Evolutionary conservation across 2,888 invertebrate genomes (phyloP).

Genomic region (Idaea straminata): DNA sequence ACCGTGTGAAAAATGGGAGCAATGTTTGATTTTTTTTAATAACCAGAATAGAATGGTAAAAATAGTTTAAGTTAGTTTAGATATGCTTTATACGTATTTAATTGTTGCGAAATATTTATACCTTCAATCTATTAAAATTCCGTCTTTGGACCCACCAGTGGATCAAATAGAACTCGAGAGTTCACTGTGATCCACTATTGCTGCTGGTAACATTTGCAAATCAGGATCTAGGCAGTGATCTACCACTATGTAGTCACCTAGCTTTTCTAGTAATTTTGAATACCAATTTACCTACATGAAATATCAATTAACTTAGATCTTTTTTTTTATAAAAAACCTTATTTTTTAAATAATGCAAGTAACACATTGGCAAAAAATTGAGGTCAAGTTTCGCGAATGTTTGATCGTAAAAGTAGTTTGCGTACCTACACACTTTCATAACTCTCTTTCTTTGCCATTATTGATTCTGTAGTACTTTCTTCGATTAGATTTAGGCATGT

Average conservation of each 20-base stretch:
- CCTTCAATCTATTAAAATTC: too few species aligned
- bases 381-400: not conserved
- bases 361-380: not conserved
- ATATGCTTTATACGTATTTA: too few species aligned
- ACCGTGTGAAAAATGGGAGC: not conserved
- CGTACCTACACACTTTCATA: not conserved
- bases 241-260: too few species aligned
- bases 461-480: not conserved
- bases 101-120: too few species aligned
- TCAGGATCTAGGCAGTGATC: not conserved
- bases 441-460: not conserved
- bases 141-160: too few species aligned
- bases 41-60: too few species aligned
- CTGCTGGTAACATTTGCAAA: too few species aligned
- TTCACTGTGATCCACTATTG: too few species aligned
- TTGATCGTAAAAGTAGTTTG: conserved; percentile 1
- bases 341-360: not conserved
- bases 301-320: not conserved
- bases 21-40: not conserved
- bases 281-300: not conserved
- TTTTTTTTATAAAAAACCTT: not conserved
- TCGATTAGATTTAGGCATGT: not conserved
- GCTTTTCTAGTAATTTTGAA: not conserved
- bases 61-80: too few species aligned
- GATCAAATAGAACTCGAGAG: too few species aligned